Conservation (phyloP, 2,113 vertebrate genomes). For the Eira barbara region DNA sequence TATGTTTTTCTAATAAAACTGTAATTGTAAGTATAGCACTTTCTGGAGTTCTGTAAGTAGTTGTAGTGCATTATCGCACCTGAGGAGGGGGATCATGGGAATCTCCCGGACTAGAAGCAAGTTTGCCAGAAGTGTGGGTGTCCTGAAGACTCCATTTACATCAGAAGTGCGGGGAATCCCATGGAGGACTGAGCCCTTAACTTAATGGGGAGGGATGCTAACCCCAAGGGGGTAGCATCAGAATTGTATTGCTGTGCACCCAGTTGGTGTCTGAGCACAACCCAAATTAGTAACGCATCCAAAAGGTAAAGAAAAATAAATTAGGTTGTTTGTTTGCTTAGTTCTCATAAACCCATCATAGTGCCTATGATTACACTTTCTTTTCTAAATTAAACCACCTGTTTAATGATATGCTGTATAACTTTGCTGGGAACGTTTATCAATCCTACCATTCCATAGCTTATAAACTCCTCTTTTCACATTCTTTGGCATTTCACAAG, state of each 20-base stretch:
- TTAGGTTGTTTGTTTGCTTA: neutral
- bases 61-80: neutral
- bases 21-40: neutral
- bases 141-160: too few relatives aligned
- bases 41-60: neutral
- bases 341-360: neutral
- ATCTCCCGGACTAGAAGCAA: neutral
- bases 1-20: neutral
- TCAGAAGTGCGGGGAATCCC: neutral
- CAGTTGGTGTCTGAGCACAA: neutral
- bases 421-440: neutral
- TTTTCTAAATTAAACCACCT: neutral
- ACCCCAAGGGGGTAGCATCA: neutral
- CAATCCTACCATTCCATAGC: neutral
- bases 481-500: neutral
- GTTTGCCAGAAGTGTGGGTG: neutral
- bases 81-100: neutral
- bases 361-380: neutral
- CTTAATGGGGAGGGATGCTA: neutral
- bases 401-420: neutral
- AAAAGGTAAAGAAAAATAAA: neutral
- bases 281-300: neutral
- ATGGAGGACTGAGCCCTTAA: neutral
- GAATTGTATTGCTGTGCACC: neutral
- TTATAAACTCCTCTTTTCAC: neutral